Evolutionary conservation across 2,113 vertebrate genomes (phyloP).

Genomic region (Porphyrio hochstetteri): DNA sequence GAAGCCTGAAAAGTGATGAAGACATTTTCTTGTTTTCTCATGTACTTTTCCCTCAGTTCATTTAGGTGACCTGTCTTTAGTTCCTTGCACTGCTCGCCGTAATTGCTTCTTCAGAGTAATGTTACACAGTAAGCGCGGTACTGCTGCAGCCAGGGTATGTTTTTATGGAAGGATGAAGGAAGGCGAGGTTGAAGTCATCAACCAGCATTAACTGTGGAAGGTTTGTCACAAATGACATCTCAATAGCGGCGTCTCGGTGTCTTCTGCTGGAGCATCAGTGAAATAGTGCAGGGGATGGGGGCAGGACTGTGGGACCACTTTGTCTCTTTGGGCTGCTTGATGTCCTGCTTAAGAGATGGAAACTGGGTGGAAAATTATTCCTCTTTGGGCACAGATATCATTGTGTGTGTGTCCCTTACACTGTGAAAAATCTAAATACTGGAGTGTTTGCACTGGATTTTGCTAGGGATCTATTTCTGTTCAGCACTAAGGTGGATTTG

Average conservation of each 20-base stretch:
- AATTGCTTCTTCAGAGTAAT: slow-evolving; percentile 67
- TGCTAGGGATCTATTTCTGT: background rate
- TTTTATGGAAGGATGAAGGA: background rate
- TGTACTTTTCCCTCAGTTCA: slow-evolving; percentile 59
- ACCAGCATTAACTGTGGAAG: background rate
- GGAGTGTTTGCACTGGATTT: background rate
- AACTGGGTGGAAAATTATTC: accelerated
- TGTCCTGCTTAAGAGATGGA: background rate
- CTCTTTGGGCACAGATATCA: background rate
- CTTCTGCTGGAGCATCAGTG: background rate
- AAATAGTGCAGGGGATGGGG: background rate
- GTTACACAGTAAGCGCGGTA: background rate
- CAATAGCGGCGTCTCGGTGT: background rate
- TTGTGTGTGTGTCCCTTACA: background rate
- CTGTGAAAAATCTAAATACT: background rate
- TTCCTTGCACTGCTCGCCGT: slow-evolving; percentile 42
- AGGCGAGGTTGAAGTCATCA: slow-evolving; percentile 15
- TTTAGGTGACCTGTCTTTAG: slow-evolving; percentile 65
- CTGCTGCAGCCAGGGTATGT: background rate
- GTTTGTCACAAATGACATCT: background rate
- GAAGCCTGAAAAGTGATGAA: slow-evolving; percentile 74
- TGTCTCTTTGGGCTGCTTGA: background rate
- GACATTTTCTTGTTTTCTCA: slow-evolving; percentile 70
- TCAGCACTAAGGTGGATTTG: background rate
- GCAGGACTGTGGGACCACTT: background rate